phyloP scores from a whole-genome alignment of 2,113 vertebrate species.

The Myanophis thanlyinensis region DNA sequence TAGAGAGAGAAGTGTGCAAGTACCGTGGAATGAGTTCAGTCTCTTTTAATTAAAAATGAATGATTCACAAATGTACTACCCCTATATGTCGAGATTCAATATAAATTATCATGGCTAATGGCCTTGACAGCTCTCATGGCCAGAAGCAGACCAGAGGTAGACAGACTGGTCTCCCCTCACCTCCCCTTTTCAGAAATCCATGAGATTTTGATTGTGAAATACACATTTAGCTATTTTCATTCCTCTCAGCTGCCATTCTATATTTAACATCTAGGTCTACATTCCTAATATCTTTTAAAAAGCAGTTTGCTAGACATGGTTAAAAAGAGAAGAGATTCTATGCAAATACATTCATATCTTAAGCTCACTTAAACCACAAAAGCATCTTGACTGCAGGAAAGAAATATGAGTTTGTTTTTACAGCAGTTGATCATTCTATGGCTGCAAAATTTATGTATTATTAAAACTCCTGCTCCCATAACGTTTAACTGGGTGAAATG shows the following conservation, averaged over 20 bases:
- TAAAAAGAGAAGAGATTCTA: background rate
- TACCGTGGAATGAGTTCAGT: background rate
- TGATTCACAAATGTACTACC: background rate
- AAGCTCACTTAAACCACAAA: background rate
- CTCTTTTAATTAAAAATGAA: background rate
- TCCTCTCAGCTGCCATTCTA: background rate
- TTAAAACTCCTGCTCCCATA: background rate
- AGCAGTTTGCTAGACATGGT: background rate
- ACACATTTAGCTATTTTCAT: background rate
- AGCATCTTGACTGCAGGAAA: background rate
- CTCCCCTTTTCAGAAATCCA: background rate
- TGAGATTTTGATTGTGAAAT: background rate
- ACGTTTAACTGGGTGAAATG: background rate
- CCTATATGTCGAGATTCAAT: background rate
- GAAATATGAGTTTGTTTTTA: background rate
- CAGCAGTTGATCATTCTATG: background rate
- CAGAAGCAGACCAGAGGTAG: background rate
- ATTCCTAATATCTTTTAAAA: background rate
- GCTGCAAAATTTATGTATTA: background rate
- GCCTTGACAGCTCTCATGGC: background rate
- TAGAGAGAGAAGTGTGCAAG: background rate
- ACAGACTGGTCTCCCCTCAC: background rate
- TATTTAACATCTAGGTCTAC: background rate
- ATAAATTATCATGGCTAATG: background rate
- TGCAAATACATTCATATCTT: background rate